These are phyloP conservation scores for Himalopsyche tibetana DNA, from an alignment of 2,888 invertebrate genomes.

Conservation along the genomic window DNA sequence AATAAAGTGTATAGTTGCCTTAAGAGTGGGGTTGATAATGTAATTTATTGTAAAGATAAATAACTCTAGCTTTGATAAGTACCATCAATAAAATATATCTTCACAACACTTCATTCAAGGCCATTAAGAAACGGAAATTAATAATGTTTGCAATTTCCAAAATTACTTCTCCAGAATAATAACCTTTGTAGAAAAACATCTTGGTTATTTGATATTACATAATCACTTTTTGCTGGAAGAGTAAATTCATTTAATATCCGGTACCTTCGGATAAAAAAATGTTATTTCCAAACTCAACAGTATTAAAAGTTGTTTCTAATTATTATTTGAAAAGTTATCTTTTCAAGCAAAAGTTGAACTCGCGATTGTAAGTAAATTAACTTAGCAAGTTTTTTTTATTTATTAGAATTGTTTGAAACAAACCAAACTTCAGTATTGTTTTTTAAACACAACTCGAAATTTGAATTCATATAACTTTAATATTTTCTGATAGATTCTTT, in stretches of 20 bases:
- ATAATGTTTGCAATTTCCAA: slow-evolving; percentile 9
- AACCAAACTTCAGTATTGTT: no score
- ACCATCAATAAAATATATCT: neutral
- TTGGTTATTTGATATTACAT: neutral
- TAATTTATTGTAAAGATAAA: neutral
- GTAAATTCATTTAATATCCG: slow-evolving; percentile 4
- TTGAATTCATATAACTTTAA: neutral
- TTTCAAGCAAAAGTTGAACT: neutral
- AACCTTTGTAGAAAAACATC: neutral
- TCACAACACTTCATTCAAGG: neutral
- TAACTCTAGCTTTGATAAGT: no score
- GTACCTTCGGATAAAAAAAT: neutral
- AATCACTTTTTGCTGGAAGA: neutral
- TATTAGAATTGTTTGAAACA: no score
- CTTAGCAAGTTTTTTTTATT: no score
- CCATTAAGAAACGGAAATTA: neutral
- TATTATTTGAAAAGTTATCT: slow-evolving; percentile 9
- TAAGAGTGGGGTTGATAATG: neutral
- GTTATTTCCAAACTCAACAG: no score
- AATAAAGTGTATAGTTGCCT: no score
- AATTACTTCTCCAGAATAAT: neutral
- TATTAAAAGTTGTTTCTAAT: neutral
- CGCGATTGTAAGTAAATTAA: neutral
- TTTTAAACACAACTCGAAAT: neutral
- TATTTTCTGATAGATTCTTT: neutral